Conservation (phyloP, 2,888 invertebrate genomes). For the Chalcosyrphus nemorum region DNA sequence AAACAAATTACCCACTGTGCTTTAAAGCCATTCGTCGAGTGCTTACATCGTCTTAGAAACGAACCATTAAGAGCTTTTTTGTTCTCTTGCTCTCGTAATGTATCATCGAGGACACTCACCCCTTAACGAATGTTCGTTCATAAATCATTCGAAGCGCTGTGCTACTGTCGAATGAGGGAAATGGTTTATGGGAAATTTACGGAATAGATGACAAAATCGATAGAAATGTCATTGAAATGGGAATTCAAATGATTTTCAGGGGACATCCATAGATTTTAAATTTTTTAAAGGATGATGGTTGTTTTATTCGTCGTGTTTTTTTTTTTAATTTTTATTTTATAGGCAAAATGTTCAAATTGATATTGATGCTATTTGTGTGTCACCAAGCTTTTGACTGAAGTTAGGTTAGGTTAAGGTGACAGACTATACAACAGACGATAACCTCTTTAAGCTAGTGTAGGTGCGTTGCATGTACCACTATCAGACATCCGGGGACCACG, state of each 20-base stretch:
- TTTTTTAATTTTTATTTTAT: neutral
- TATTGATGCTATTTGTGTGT: too few species aligned
- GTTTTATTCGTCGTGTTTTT: neutral
- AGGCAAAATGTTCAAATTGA: too few species aligned
- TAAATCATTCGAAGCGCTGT: constrained; percentile 74
- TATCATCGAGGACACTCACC: constrained; percentile 75
- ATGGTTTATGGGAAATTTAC: constrained; percentile 21
- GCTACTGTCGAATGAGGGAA: constrained; percentile 73
- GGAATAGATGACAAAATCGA: constrained; percentile 39
- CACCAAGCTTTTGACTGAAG: too few species aligned
- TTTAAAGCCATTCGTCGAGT: constrained; percentile 26
- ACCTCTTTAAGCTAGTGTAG: too few species aligned
- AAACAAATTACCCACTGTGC: constrained; percentile 21
- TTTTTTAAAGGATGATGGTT: neutral
- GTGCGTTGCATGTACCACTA: too few species aligned
- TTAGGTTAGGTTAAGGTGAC: too few species aligned
- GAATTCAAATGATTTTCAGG: neutral
- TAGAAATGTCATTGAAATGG: constrained; percentile 19
- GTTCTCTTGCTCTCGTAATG: neutral
- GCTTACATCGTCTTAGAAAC: constrained; percentile 39
- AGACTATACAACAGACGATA: too few species aligned
- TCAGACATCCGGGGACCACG: too few species aligned
- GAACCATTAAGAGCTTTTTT: constrained; percentile 62
- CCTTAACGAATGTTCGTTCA: constrained; percentile 56
- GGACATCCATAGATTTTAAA: neutral